A percentile compares a stretch with the other conserved stretches of the same genome.
phyloP scores from a whole-genome alignment of 2,888 invertebrate genomes.

The Portevinia maculata region DNA sequence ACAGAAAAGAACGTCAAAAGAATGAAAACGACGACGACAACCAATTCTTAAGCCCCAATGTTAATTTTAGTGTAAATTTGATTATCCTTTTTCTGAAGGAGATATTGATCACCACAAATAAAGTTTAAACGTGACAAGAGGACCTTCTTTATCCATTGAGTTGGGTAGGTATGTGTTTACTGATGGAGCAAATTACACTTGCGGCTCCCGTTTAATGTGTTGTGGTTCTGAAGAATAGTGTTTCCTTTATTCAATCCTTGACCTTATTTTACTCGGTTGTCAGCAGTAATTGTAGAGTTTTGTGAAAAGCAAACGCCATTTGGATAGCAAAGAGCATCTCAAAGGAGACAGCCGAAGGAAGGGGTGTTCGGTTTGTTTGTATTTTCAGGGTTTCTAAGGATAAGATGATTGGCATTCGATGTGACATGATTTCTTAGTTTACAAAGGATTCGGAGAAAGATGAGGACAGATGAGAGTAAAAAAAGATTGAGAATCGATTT shows the following conservation, averaged over 20 bases:
- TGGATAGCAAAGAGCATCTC: slow-evolving; percentile 15
- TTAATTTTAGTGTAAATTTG: slow-evolving; percentile 70
- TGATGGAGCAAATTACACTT: slow-evolving; percentile 51
- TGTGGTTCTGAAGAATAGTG: slow-evolving; percentile 35
- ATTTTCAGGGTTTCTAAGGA: slow-evolving; percentile 42
- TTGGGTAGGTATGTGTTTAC: slow-evolving; percentile 16
- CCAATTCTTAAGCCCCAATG: slow-evolving; percentile 23
- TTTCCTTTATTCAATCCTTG: slow-evolving; percentile 50
- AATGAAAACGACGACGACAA: slow-evolving; percentile 1
- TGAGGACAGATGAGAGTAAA: neutral
- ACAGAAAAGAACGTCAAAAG: slow-evolving; percentile 17
- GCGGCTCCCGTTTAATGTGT: slow-evolving; percentile 56
- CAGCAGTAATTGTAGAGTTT: slow-evolving; percentile 49
- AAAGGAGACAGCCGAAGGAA: neutral
- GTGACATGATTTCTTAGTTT: slow-evolving; percentile 55
- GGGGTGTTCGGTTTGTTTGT: slow-evolving; percentile 11
- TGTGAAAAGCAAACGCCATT: slow-evolving; percentile 28
- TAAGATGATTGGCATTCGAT: slow-evolving; percentile 55
- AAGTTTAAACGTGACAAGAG: slow-evolving; percentile 63
- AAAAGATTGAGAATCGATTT: slow-evolving; percentile 10
- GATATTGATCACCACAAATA: slow-evolving; percentile 61
- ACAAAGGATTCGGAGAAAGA: slow-evolving; percentile 31
- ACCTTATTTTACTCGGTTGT: slow-evolving; percentile 62
- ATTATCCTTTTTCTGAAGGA: slow-evolving; percentile 52
- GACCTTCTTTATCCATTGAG: slow-evolving; percentile 19